phyloP scores from a whole-genome alignment of 2,888 invertebrate species.

The Latrodectus elegans region DNA sequence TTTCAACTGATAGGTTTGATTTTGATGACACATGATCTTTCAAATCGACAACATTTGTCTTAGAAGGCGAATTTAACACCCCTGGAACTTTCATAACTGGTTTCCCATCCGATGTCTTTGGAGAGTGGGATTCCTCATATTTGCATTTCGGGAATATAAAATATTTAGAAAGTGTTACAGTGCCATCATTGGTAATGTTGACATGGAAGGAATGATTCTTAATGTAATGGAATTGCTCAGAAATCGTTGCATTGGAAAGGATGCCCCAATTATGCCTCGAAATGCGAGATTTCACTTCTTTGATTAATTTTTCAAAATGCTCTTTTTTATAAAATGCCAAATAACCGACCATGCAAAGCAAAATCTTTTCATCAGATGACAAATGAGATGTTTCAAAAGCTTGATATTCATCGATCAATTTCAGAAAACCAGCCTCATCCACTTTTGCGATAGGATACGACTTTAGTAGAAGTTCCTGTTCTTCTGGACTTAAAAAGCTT shows the following conservation, averaged over 20 bases:
- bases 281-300: neutral
- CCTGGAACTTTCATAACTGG: neutral
- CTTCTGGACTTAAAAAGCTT: neutral
- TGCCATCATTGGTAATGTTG: neutral
- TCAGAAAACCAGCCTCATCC: neutral
- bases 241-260: neutral
- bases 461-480: neutral
- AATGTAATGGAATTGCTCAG: slow-evolving; percentile 4
- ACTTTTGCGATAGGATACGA: neutral
- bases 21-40: no score
- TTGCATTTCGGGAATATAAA: neutral
- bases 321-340: slow-evolving; percentile 15
- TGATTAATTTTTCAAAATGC: slow-evolving; percentile 5
- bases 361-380: neutral
- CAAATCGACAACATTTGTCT: no score
- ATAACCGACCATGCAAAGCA: slow-evolving; percentile 6
- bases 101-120: neutral
- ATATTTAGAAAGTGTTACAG: neutral
- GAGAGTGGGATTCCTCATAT: neutral
- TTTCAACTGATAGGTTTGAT: no score
- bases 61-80: no score
- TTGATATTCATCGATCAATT: neutral
- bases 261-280: neutral
- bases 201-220: neutral
- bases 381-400: neutral